Conservation (phyloP, 2,113 vertebrate genomes). For the Gobius niger region DNA sequence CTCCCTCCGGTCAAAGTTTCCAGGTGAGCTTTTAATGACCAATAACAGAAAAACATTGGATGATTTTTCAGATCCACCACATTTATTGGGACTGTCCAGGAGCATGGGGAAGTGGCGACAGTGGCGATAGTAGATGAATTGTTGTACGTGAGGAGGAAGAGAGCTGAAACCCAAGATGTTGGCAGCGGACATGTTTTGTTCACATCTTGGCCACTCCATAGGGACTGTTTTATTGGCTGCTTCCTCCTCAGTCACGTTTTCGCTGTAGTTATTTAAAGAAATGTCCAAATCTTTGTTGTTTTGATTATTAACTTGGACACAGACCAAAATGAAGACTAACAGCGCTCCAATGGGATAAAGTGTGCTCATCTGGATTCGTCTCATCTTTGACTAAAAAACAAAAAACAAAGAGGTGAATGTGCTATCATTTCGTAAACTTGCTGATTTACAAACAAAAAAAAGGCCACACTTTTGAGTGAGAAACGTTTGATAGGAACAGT, state of each 20-base stretch:
- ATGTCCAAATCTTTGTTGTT: background rate
- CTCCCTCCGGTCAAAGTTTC: constrained; percentile 76
- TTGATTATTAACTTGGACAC: background rate
- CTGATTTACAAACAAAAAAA: too few species aligned
- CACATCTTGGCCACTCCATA: constrained; percentile 16
- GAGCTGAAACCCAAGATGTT: constrained; percentile 42
- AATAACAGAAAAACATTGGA: constrained; percentile 74
- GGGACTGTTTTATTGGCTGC: background rate
- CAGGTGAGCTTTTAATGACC: constrained; percentile 76
- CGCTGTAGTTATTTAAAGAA: background rate
- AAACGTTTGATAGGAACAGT: too few species aligned
- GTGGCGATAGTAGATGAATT: constrained; percentile 80
- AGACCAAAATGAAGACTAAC: background rate
- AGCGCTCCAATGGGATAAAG: background rate
- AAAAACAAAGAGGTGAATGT: background rate
- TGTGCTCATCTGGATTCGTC: background rate
- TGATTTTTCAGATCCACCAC: constrained; percentile 62
- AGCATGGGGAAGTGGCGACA: constrained; percentile 79
- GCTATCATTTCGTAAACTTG: too few species aligned
- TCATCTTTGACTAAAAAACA: background rate
- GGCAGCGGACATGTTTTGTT: constrained; percentile 44
- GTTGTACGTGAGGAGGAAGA: constrained; percentile 65
- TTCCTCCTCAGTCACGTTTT: background rate
- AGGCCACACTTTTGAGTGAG: too few species aligned
- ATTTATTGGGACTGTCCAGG: constrained; percentile 71